phyloP scores from a whole-genome alignment of 2,797 vertebrate species.

The Enteromius fasciolatus region DNA sequence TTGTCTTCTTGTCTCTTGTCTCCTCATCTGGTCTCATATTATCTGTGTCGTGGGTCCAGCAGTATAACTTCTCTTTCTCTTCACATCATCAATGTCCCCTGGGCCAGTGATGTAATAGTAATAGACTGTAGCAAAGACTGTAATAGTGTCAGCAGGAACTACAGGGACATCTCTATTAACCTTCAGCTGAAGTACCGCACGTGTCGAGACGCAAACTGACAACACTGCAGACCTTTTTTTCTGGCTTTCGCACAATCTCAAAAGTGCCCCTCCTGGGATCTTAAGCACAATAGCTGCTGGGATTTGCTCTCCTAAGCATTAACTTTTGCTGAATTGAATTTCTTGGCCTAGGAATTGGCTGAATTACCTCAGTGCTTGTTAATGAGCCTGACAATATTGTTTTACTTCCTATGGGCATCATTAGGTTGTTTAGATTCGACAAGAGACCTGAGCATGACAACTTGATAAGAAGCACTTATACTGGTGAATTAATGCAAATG shows the following conservation, averaged over 20 bases:
- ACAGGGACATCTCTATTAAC: constrained; percentile 76
- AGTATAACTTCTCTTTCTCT: constrained; percentile 20
- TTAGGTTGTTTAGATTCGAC: constrained; percentile 43
- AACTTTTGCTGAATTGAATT: constrained; percentile 47
- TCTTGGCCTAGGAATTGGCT: constrained; percentile 23
- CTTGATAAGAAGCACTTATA: constrained; percentile 30
- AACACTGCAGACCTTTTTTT: constrained; percentile 42
- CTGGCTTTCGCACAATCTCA: neutral
- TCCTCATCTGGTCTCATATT: constrained; percentile 6
- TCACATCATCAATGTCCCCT: constrained; percentile 30
- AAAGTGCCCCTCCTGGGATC: constrained; percentile 22
- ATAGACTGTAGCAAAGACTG: constrained; percentile 58
- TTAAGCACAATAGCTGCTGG: constrained; percentile 37
- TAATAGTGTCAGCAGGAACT: constrained; percentile 60
- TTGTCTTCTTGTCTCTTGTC: neutral
- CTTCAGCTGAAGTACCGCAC: constrained; percentile 65
- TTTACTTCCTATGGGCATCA: constrained; percentile 45
- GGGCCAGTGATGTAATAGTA: constrained; percentile 62
- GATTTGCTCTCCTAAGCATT: constrained; percentile 49
- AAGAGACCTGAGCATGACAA: constrained; percentile 17
- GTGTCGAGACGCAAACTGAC: constrained; percentile 24
- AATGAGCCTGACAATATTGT: constrained; percentile 46
- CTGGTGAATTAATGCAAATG: constrained; percentile 22
- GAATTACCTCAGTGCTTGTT: constrained; percentile 35
- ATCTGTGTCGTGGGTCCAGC: constrained; percentile 5